Evolutionary conservation across 2,888 invertebrate species (phyloP), one percentile per base, ranked within the genome.

Genomic region (Torymus auratus): DNA sequence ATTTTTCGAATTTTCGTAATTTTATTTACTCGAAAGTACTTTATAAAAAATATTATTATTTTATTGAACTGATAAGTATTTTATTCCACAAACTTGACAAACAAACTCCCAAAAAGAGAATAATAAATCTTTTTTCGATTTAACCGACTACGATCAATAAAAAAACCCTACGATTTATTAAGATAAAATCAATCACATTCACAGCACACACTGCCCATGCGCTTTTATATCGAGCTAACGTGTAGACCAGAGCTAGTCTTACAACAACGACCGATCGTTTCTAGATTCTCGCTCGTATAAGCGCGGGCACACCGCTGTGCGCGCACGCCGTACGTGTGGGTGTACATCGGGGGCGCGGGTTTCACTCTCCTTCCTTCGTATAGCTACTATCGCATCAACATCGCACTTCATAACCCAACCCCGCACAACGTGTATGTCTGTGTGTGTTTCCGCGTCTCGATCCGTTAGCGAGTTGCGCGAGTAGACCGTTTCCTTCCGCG

Each of bases 361-460:
- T 70, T 77, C 61, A 76, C 62, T 64, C 58, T n/a, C 62, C 41
- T 61, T 67, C 65, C 68, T 15, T 60, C 20, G 58, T 1, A 20
- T 60, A 15, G 17, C 50, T 28, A 85, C 88, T 88, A 87, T 88
- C 88, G 85, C 84, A 86, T 87, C 88, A 86, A 87, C 88, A 88
- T 88, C 88, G 89, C 88, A 88, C 88, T 88, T 89, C 88, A 88
- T 88, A 88, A 85, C 86, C 87, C 58, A 13, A 55, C 56, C 56
- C 55, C 14, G 52, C 52, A 41, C 88, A 85, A 7, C 7, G 41
- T 41, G 7, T 41, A 0, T 10, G 7, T 41, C 7, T 41, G 41
- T 41, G 7, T 41, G 87, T 88, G 85, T 88, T 88, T 88, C 87
- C 84, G 85, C 86, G 85, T 85, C 87, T 86, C 87, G 86, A 85